These are phyloP conservation scores for Petrocephalus sullivani DNA, from an alignment of 2,797 vertebrate species.

Conservation along the genomic window DNA sequence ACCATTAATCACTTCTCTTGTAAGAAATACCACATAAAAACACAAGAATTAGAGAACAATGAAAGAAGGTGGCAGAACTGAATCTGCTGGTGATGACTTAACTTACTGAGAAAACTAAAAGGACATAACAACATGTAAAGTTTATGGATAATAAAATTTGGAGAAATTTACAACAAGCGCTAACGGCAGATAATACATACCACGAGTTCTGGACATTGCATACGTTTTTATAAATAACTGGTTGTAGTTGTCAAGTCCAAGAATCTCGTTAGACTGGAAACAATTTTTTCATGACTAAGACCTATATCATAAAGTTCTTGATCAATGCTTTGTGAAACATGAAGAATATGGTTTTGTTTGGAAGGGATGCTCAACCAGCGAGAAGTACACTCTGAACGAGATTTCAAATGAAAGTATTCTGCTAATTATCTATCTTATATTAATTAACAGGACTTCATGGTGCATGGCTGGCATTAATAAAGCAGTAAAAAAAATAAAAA, in stretches of 20 bases:
- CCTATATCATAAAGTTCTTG: neutral
- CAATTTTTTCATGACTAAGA: conserved; percentile 8
- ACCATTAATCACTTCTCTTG: no score
- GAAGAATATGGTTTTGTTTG: neutral
- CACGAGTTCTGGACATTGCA: conserved; percentile 13
- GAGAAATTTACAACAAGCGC: neutral
- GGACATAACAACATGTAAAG: neutral
- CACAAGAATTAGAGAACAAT: neutral
- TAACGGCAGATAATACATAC: neutral
- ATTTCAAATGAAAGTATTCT: neutral
- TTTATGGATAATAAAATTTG: neutral
- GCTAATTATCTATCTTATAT: neutral
- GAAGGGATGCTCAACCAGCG: neutral
- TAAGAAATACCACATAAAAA: neutral
- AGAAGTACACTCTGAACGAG: neutral
- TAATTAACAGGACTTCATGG: neutral
- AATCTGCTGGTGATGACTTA: neutral
- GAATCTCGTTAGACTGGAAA: conserved; percentile 19
- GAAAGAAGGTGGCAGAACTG: neutral
- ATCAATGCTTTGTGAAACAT: neutral
- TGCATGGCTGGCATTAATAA: neutral
- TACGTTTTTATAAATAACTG: conserved; percentile 32
- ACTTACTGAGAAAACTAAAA: neutral
- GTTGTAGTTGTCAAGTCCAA: conserved; percentile 45
- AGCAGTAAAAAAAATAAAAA: neutral